A percentile compares a stretch with the other conserved stretches of the same genome.
Conservation (phyloP, 2,113 vertebrate species). For the Lasiurus borealis region DNA sequence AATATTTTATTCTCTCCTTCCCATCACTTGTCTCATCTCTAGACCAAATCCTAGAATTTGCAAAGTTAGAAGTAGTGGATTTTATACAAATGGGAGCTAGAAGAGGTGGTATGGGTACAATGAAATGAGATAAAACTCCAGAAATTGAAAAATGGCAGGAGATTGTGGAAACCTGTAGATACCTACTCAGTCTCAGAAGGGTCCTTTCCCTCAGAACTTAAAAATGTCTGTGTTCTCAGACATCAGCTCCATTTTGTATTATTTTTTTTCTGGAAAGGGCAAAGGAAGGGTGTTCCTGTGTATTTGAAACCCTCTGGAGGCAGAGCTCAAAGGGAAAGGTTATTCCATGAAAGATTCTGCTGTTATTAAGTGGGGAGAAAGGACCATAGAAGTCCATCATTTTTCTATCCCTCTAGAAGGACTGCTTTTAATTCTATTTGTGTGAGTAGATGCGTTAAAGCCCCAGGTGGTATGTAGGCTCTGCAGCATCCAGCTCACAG, state of each 20-base stretch:
- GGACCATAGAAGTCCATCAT: neutral
- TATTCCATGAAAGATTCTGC: neutral
- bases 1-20: neutral
- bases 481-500: neutral
- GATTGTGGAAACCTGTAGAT: neutral
- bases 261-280: neutral
- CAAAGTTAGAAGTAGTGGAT: neutral
- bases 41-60: neutral
- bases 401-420: neutral
- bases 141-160: neutral
- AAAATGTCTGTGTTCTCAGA: neutral
- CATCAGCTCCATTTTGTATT: neutral
- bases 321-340: neutral
- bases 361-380: neutral
- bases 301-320: neutral
- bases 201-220: neutral
- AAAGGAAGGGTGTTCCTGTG: neutral
- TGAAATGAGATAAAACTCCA: neutral
- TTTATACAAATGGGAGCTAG: neutral
- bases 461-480: neutral
- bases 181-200: neutral
- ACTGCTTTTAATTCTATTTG: constrained; percentile 15
- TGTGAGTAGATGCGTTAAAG: neutral
- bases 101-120: neutral
- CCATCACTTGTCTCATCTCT: neutral